Conservation (phyloP, 2,888 invertebrate species). For the Tiphia femorata region DNA sequence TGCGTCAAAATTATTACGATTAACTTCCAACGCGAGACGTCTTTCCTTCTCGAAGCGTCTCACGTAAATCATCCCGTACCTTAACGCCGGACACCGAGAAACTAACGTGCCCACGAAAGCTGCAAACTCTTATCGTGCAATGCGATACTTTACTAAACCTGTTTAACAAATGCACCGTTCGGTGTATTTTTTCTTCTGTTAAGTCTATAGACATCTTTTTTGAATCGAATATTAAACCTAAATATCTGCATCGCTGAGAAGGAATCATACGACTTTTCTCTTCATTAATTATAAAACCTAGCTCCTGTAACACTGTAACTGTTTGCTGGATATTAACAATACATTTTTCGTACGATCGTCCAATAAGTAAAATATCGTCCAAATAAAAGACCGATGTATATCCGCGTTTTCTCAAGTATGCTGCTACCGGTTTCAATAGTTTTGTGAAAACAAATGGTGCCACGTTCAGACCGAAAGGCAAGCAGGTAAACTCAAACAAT, state of each 20-base stretch:
- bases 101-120: neutral
- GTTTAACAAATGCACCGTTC: neutral
- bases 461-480: constrained; percentile 3
- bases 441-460: constrained; percentile 4
- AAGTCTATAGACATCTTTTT: no score
- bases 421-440: no score
- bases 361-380: neutral
- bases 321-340: neutral
- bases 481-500: constrained; percentile 4
- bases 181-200: neutral
- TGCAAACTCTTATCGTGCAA: constrained; percentile 7
- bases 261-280: constrained; percentile 5
- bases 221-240: constrained; percentile 28
- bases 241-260: constrained; percentile 7
- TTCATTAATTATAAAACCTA: constrained; percentile 18
- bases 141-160: neutral
- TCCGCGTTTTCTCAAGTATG: no score
- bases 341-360: neutral
- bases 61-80: constrained; percentile 1
- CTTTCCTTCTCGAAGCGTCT: constrained; percentile 1
- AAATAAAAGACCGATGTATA: constrained; percentile 8
- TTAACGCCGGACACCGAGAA: neutral
- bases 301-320: neutral
- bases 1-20: neutral
- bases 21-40: neutral